These are phyloP conservation scores for Trididemnum clinides DNA, from an alignment of 23 tunicate species.

Conservation along the genomic window DNA sequence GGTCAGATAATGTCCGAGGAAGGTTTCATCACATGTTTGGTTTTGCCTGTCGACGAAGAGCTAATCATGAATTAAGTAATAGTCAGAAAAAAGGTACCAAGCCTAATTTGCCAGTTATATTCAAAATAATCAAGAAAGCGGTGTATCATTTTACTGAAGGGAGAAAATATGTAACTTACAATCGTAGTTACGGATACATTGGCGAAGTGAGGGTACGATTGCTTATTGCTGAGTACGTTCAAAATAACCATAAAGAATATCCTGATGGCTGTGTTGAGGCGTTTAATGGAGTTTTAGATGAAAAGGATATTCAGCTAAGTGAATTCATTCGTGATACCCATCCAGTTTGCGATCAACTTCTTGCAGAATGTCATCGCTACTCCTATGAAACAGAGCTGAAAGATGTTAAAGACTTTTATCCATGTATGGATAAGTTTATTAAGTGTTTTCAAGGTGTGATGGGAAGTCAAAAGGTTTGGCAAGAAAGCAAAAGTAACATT, in stretches of 20 bases:
- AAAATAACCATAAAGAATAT: background rate
- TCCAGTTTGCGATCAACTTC: conserved; percentile 59
- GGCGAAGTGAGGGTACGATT: conserved; percentile 58
- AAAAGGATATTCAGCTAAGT: background rate
- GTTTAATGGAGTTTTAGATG: background rate
- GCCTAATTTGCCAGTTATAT: background rate
- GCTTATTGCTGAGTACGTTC: conserved; percentile 31
- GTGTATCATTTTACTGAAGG: conserved; percentile 33
- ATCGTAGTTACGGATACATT: conserved; percentile 44
- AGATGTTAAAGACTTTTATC: background rate
- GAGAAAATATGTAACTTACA: background rate
- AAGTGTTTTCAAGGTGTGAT: background rate
- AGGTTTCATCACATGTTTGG: conserved; percentile 69
- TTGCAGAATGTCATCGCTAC: conserved; percentile 52
- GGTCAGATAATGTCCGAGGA: conserved; percentile 34
- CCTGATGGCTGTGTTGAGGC: background rate
- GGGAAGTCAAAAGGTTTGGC: conserved; percentile 42
- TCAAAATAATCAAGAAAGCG: background rate
- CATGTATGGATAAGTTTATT: conserved; percentile 42
- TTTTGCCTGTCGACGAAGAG: background rate
- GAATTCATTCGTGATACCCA: conserved; percentile 46
- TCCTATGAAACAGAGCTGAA: conserved; percentile 16
- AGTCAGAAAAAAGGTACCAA: background rate
- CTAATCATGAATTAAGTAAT: background rate
- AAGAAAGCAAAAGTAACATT: conserved; percentile 26